Percentiles rank a stretch among this genome's conserved stretches.
These are phyloP conservation scores for Dascyllus trimaculatus DNA, from an alignment of 2,113 vertebrate genomes.

Conservation along the genomic window DNA sequence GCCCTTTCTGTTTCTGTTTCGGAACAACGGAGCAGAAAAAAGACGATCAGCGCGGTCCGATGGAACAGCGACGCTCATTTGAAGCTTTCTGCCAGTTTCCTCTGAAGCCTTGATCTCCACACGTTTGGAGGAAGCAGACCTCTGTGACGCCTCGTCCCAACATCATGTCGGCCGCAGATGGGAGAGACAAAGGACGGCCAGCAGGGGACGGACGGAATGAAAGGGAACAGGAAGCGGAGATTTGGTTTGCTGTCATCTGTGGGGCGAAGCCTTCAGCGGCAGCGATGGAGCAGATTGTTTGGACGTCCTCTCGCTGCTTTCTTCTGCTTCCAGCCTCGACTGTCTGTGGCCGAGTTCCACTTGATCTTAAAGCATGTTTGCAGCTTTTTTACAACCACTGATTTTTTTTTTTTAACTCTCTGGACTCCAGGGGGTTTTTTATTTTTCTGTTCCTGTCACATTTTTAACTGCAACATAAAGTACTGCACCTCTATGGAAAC, in stretches of 20 bases:
- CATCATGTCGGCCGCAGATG: constrained; percentile 57
- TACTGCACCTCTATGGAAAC: no score
- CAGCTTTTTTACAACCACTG: neutral
- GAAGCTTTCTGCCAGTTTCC: constrained; percentile 17
- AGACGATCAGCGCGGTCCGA: neutral
- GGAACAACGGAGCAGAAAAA: neutral
- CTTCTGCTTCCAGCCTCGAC: neutral
- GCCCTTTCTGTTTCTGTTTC: neutral
- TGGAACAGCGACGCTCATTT: neutral
- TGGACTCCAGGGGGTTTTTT: no score
- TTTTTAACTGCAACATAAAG: no score
- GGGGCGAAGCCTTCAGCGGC: constrained; percentile 12
- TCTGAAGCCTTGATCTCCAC: neutral
- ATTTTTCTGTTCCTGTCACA: no score
- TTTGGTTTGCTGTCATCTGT: constrained; percentile 45
- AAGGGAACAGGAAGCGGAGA: neutral
- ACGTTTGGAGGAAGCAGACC: constrained; percentile 46
- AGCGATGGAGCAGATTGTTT: constrained; percentile 14
- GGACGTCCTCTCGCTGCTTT: neutral
- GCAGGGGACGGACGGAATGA: constrained; percentile 19
- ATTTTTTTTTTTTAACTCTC: no score
- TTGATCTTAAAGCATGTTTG: rapidly evolving
- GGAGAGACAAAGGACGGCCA: constrained; percentile 47
- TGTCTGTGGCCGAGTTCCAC: neutral
- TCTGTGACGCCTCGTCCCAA: constrained; percentile 62